A percentile compares a stretch with the other conserved stretches of the same genome.
These are phyloP conservation scores for Hypsibius dujardini DNA, from an alignment of 1,140 invertebrate species.

Conservation along the genomic window DNA sequence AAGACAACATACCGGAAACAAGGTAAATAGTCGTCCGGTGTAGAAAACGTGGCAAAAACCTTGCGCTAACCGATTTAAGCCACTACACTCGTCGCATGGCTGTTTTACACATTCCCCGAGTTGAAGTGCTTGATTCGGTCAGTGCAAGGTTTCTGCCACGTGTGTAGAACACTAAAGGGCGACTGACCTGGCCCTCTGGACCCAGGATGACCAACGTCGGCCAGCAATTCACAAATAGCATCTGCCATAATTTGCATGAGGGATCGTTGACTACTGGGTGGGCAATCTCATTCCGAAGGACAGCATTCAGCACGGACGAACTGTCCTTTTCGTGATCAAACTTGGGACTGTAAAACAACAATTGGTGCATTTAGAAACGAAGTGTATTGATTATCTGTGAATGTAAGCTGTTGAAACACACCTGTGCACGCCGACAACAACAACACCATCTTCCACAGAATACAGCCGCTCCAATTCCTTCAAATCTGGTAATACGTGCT, in stretches of 20 bases:
- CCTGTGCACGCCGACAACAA: constrained; percentile 22
- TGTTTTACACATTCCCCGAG: too few species aligned
- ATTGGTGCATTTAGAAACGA: too few species aligned
- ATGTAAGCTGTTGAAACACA: too few species aligned
- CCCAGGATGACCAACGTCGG: constrained; percentile 68
- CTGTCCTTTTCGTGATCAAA: constrained; percentile 71
- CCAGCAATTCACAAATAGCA: constrained; percentile 65
- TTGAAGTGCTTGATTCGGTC: too few species aligned
- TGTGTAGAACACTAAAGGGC: neutral
- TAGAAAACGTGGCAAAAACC: neutral
- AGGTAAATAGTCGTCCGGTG: neutral
- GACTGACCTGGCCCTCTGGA: constrained; percentile 43
- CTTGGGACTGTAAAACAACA: constrained; percentile 43
- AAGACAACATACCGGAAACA: neutral
- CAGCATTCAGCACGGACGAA: constrained; percentile 55
- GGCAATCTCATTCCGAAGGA: constrained; percentile 59
- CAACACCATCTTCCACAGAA: constrained; percentile 45
- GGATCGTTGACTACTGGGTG: constrained; percentile 77
- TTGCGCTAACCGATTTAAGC: too few species aligned
- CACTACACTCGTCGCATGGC: too few species aligned
- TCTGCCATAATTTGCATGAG: constrained; percentile 51
- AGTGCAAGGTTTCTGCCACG: too few species aligned
- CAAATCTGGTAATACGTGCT: constrained; percentile 38
- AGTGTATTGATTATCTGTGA: too few species aligned
- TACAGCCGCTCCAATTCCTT: constrained; percentile 52